Conservation (phyloP, 1,140 invertebrate genomes). For the Nixonia krombeini region DNA sequence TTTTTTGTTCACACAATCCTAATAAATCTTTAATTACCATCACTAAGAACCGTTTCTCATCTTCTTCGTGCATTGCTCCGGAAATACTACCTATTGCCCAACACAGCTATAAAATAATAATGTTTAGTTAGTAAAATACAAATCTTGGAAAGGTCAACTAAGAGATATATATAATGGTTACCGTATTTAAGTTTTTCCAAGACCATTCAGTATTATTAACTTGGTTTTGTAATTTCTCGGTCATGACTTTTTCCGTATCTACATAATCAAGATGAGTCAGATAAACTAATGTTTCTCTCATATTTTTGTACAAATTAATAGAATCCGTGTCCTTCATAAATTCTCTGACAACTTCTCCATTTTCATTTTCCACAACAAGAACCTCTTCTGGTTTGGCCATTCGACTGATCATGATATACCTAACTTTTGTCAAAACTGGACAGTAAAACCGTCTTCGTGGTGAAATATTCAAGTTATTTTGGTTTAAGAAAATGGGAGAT, state of each 20-base stretch:
- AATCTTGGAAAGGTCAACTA: too few species aligned
- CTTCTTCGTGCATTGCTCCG: conserved; percentile 99
- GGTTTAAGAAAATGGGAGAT: conserved; percentile 62
- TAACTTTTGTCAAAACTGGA: conserved; percentile 88
- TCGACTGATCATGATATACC: conserved; percentile 99
- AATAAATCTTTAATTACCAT: conserved; percentile 99
- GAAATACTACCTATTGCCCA: conserved; percentile 99
- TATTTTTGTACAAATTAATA: conserved; percentile 99
- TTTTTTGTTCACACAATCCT: conserved; percentile 98
- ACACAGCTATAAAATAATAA: conserved; percentile 78
- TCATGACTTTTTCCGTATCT: conserved; percentile 99
- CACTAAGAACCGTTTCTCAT: conserved; percentile 99
- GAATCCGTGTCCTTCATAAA: conserved; percentile 99
- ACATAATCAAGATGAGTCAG: conserved; percentile 98
- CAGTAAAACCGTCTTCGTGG: conserved; percentile 81
- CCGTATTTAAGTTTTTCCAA: conserved; percentile 99
- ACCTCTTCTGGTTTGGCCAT: conserved; percentile 99
- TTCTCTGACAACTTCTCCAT: conserved; percentile 98
- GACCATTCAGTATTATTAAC: conserved; percentile 99
- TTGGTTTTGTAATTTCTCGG: conserved; percentile 98
- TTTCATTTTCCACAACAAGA: conserved; percentile 99
- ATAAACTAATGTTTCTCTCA: conserved; percentile 99
- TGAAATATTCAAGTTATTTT: conserved; percentile 62
- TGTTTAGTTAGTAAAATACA: too few species aligned
- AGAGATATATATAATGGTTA: too few species aligned